Evolutionary conservation across 2,888 invertebrate species (phyloP), one percentile per base, ranked within the genome.

Genomic region (Apodemia zela): DNA sequence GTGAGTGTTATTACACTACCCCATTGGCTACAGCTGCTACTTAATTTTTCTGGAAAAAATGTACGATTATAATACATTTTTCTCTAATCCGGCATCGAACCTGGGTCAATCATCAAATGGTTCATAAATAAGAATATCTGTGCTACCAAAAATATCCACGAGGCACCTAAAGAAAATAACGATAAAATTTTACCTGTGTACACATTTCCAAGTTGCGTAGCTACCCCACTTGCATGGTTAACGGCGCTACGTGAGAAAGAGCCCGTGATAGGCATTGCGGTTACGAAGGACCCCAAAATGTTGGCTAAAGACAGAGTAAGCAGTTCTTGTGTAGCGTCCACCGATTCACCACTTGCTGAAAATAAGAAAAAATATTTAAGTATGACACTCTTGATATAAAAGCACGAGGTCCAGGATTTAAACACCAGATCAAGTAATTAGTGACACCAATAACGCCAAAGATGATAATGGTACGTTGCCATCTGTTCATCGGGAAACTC

Each of bases 211-310:
- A 97, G 93, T 15, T 98, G 97, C 0, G 98, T 98, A 68, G 95
- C 94, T 0, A 98, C 98, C 0, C 98, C 98, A 77, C 97, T 97
- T n/a, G 97, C 97, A 75, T 98, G 97, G 89, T 98, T 98, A 0
- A 98, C 98, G 25, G 98, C 98, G 67, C 97, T 96, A 64, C 97
- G 93, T 0, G 97, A 97, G 84, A 97, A 97, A 0, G 97, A 97
- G 6, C 97, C 98, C 3, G 97, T 96, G 15, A 98, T 96, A 0
- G 98, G 98, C 94, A 98, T 97, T 0, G 98, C 97, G 3, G 95
- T 95, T 61, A 97, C 96, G 76, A 98, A 97, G 0, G 97, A 96
- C 0, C 98, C 98, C 51, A 97, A 85, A 57, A 98, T 93, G 79
- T 98, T 98, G 68, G 97, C 95, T 60, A 97, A 80, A 0, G 97